Base-by-base conservation (phyloP, 92 coral and sea anemone genomes). In the Actinernus sp. region DNA sequence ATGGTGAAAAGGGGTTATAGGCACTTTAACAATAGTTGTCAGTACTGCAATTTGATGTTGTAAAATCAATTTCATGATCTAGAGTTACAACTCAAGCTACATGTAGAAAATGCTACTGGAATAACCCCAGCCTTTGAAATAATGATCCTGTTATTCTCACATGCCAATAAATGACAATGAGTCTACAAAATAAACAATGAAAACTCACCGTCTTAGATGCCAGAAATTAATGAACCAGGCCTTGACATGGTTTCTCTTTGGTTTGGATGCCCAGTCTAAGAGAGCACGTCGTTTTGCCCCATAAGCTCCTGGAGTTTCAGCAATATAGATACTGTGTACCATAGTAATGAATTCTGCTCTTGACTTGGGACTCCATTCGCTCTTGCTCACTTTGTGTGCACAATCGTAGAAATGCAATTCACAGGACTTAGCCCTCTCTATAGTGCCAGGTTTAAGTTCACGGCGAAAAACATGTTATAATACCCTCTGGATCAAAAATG, bases 381-480 rank as follows among this genome's bases (percentile, higher is more conserved):
- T 63, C 71, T 50, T 70, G 16, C 31, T 30, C 3, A 49, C 55
- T 50, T 41, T 72, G 31, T 58, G 82, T 7, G 76, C 76, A 73
- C 82, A 81, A 48, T 73, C 82, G 31, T 81, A 81, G 71, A 81
- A 73, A 66, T 81, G 82, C n/a, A 41, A 22, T 49, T 81, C 88
- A 69, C 88, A 81, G 26, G 82, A 81, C 29, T 73, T 81, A 4
- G 88, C 23, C 26, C 88, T 19, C 32, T 73, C 75, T 36, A 81
- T 51, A 25, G 61, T 27, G 4, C 65, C 80, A 11, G 52, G 55
- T 39, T 76, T 76, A 8, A 76, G 52, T 47, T 53, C 76, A 9
- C 53, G 58, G 3, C 74, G 50, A 6, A 80, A 46, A 45, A 54
- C 41, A 67, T n/a, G 87, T 50, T 31, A 63, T 46, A 29, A 80